Conservation (phyloP, 1,140 invertebrate genomes). For the Acromyrmex charruanus region DNA sequence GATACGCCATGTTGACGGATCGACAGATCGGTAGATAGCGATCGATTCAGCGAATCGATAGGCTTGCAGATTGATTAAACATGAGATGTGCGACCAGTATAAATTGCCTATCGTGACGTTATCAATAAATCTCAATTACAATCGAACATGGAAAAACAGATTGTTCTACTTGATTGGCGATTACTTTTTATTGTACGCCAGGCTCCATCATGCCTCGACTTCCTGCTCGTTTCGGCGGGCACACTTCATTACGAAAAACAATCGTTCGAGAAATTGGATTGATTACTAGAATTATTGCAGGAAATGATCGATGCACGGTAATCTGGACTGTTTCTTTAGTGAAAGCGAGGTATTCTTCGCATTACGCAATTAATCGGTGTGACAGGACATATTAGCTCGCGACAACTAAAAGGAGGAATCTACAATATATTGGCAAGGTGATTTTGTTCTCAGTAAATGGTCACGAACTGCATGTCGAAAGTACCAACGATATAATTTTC, state of each 20-base stretch:
- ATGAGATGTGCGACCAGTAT: neutral
- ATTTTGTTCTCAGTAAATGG: conserved; percentile 41
- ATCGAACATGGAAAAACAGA: neutral
- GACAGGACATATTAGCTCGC: conserved; percentile 8
- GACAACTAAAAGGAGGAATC: conserved; percentile 16
- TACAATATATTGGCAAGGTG: neutral
- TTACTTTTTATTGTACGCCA: neutral
- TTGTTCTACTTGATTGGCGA: conserved; percentile 16
- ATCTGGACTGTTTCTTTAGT: conserved; percentile 59
- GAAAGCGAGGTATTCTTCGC: conserved; percentile 64
- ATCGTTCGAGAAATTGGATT: conserved; percentile 37
- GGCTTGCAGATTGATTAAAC: neutral
- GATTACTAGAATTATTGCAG: conserved; percentile 6
- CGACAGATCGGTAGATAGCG: neutral
- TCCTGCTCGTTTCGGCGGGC: conserved; percentile 15
- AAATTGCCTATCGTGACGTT: neutral
- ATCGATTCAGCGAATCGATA: neutral
- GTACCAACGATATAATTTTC: neutral
- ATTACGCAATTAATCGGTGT: conserved; percentile 60
- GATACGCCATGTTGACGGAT: neutral
- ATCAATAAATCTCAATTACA: conserved; percentile 47
- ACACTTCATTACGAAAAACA: conserved; percentile 27
- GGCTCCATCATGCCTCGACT: neutral
- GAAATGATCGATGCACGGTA: neutral
- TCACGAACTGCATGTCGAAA: conserved; percentile 52